Percentiles rank a stretch among this genome's conserved stretches.
Conservation (phyloP, 2,797 vertebrate species). For the Sylvilagus floridanus region DNA sequence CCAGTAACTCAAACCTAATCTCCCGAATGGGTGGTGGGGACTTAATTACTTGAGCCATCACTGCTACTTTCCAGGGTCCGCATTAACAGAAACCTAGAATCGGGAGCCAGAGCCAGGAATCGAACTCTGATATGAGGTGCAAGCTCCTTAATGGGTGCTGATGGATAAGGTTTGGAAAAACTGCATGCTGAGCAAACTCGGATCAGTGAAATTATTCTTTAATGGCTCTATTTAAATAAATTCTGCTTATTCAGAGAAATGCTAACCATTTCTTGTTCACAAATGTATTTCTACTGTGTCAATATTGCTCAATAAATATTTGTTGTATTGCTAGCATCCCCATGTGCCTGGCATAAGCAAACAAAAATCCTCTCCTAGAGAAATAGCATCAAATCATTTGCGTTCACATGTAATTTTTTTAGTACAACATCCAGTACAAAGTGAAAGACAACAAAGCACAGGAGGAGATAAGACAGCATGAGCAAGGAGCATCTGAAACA, state of each 20-base stretch:
- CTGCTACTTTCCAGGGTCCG: too few relatives aligned
- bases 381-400: conserved; percentile 49
- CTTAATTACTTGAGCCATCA: too few relatives aligned
- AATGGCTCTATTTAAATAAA: conserved; percentile 56
- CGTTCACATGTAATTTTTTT: conserved; percentile 42
- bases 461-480: not conserved
- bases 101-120: too few relatives aligned
- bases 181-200: conserved; percentile 17
- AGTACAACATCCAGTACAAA: conserved; percentile 27
- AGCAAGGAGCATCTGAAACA: conserved; percentile 45
- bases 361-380: conserved; percentile 55
- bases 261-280: conserved; percentile 56
- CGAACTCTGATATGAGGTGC: too few relatives aligned
- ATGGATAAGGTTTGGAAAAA: conserved; percentile 41
- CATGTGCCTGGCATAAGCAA: conserved; percentile 53
- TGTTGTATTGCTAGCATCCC: conserved; percentile 28
- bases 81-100: too few relatives aligned
- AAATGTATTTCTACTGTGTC: conserved; percentile 12
- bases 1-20: too few relatives aligned
- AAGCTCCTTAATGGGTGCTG: not conserved
- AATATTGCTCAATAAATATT: conserved; percentile 48
- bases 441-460: conserved; percentile 14
- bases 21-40: too few relatives aligned
- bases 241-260: conserved; percentile 60
- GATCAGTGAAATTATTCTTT: conserved; percentile 60